These are phyloP conservation scores for Pseudomyrmex gracilis DNA, from an alignment of 1,140 invertebrate species.

Conservation along the genomic window DNA sequence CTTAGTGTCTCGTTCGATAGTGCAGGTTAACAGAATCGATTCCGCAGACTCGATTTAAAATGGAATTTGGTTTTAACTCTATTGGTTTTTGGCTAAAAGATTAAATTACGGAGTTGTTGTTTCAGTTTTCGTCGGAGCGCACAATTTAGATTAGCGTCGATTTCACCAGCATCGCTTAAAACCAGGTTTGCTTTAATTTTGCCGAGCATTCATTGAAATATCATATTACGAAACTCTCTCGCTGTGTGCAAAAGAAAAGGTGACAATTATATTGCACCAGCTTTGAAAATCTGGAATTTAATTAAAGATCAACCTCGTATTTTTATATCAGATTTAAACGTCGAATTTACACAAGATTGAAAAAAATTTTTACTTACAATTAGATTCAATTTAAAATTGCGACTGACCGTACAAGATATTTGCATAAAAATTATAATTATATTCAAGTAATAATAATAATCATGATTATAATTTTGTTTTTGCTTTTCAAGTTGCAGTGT, in stretches of 20 bases:
- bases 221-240: conserved; percentile 31
- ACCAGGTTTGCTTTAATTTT: conserved; percentile 50
- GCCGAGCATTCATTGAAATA: conserved; percentile 52
- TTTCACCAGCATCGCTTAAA: conserved; percentile 60
- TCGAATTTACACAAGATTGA: too few species aligned
- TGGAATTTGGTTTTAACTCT: conserved; percentile 59
- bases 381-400: too few species aligned
- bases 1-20: conserved; percentile 10
- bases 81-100: conserved; percentile 68
- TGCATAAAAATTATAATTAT: too few species aligned
- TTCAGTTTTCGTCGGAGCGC: conserved; percentile 57
- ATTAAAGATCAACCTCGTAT: too few species aligned
- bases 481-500: too few species aligned
- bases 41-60: conserved; percentile 37
- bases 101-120: conserved; percentile 70
- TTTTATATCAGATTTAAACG: too few species aligned
- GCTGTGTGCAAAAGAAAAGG: background rate
- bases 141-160: conserved; percentile 64
- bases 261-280: background rate
- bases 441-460: too few species aligned
- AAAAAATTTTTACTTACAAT: too few species aligned
- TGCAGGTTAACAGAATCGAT: conserved; percentile 34
- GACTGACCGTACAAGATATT: too few species aligned
- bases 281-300: too few species aligned
- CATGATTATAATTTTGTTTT: too few species aligned